Base-by-base conservation (phyloP, 2,888 invertebrate species). In the Dasypogon diadema region DNA sequence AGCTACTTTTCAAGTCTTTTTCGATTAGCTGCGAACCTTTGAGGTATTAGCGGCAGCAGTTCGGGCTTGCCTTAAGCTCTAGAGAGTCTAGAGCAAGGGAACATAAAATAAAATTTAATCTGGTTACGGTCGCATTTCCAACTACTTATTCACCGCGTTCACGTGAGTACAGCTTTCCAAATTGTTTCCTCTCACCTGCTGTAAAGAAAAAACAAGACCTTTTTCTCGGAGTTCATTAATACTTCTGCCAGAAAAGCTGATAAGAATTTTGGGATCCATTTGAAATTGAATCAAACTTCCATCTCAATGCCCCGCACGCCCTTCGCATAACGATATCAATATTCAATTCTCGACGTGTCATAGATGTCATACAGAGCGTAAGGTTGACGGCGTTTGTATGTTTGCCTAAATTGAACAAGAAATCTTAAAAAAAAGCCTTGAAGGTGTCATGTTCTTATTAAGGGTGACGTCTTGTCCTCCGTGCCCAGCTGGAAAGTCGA, bases 361-460 rank as follows among this genome's bases (percentile, higher is more conserved):
- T 24, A 26, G 10, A n/a, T n/a, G n/a, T n/a, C n/a, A n/a, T n/a
- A 46, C 2, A 46, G 26, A n/a, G n/a, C n/a, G 65, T 46, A 48
- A 18, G 14, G 5, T 48, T 24, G 24, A 22, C 14, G 22, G 8
- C n/a, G 10, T 46, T 22, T n/a, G 18, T 22, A 46, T 65, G 65
- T 46, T 37, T 12, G 48, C 46, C 46, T 42, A 65, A 65, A 65
- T 65, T 48, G 65, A 65, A 48, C 46, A 22, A 37, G 46, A 46
- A 65, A 65, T 65, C 65, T 46, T 24, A 46, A 18, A 65, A 65
- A 21, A 51, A 16, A 46, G 22, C 65, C 22, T 8, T 24, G 65
- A 37, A 65, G 65, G 26, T 65, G 65, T 65, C 65, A 65, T 65
- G 65, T 65, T 65, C 46, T 65, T 65, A 42, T 65, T 65, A 65